Percentiles rank a stretch among this genome's conserved stretches.
These are phyloP conservation scores for Mobula birostris DNA, from an alignment of 2,113 vertebrate genomes.

Conservation along the genomic window DNA sequence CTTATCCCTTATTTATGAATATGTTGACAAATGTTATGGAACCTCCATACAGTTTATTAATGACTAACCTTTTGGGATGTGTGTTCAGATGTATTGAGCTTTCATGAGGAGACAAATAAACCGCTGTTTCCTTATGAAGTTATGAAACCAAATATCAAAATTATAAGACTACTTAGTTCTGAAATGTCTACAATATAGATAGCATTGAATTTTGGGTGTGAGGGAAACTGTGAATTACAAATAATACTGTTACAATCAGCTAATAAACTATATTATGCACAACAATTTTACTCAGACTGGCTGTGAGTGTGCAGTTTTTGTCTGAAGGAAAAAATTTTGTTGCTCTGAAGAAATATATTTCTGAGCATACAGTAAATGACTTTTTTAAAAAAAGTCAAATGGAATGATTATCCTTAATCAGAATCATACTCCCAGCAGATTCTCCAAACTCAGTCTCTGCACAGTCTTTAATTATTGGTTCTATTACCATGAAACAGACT, in stretches of 20 bases:
- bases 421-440: neutral
- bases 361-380: neutral
- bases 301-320: neutral
- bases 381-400: neutral
- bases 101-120: neutral
- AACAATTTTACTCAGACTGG: neutral
- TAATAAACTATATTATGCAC: neutral
- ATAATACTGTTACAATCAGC: neutral
- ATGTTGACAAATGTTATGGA: neutral
- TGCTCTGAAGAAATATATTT: constrained; percentile 10
- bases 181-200: neutral
- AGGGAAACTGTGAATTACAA: neutral
- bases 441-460: neutral
- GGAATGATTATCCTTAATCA: neutral
- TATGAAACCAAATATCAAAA: neutral
- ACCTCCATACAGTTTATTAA: neutral
- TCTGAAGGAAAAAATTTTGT: neutral
- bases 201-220: too few species aligned
- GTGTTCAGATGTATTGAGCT: neutral
- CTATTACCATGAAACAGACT: neutral
- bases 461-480: neutral
- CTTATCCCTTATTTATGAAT: neutral
- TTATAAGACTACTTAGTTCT: neutral
- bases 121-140: neutral
- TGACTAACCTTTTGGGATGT: neutral